Conservation (phyloP, 2,113 vertebrate genomes). For the Charina bottae region DNA sequence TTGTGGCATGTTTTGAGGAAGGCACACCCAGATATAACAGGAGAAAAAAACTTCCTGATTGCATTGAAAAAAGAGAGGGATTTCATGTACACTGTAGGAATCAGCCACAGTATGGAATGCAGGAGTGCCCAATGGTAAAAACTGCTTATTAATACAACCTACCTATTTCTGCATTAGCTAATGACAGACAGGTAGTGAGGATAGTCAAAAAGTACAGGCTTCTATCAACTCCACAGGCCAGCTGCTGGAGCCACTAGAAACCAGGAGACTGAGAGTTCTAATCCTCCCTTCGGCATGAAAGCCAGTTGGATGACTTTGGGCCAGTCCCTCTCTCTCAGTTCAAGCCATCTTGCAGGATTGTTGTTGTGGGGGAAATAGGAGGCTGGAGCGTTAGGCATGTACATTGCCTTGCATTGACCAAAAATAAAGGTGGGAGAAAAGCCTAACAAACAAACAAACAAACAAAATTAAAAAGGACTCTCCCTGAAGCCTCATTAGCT, state of each 20-base stretch:
- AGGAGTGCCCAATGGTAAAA: background rate
- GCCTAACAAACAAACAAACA: background rate
- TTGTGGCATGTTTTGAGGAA: background rate
- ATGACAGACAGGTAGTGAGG: background rate
- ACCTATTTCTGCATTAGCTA: background rate
- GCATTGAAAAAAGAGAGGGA: background rate
- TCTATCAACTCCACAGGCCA: background rate
- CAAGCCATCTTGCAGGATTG: background rate
- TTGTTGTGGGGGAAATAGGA: background rate
- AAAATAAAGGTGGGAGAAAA: background rate
- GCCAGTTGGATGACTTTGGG: background rate
- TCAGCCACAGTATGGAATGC: background rate
- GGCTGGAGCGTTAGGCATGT: background rate
- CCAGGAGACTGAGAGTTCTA: background rate
- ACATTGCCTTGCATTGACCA: background rate
- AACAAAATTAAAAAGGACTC: background rate
- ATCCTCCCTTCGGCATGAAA: background rate
- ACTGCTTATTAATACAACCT: background rate
- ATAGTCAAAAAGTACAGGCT: background rate
- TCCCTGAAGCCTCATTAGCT: background rate
- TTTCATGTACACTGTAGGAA: background rate
- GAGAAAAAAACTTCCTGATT: background rate
- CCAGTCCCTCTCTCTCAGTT: background rate
- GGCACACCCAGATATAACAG: conserved; percentile 16
- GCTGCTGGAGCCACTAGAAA: background rate